Base-by-base conservation (phyloP, 2,888 invertebrate species). In the Diaprepes abbreviatus region DNA sequence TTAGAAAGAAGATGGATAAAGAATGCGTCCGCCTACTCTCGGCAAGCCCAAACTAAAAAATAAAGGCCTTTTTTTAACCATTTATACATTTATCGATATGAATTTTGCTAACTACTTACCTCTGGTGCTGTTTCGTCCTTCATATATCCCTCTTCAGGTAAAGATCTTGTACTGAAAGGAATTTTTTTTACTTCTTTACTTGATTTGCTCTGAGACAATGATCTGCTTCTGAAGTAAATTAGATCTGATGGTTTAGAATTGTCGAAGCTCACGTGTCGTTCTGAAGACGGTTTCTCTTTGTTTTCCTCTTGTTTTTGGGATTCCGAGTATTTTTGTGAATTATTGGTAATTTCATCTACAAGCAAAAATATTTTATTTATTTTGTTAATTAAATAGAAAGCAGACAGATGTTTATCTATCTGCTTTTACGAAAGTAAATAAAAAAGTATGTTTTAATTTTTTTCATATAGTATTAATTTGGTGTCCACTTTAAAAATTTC, bases 201-300 rank as follows among this genome's bases (percentile, higher is more conserved):
- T 0, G 63, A 16, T 43, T 63, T 72, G 38, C 66, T 64, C 19
- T 69, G 55, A 3, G 73, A 65, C 31, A 73, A 60, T 6, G 73
- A 73, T 14, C 65, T 62, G 40, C 66, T 70, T 38, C 68, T 40
- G 19, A 68, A 65, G 12, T 63, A 58, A 12, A 63, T 19, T 45
- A 71, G 33, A 48, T 73, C 70, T 10, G 67, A 36, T 3, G 62
- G 19, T 28, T 55, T 60, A 5, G 72, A 38, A 54, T 72, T 78
- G 16, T 81, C 80, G 57, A 80, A 80, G 65, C 80, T 80, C 10
- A 80, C 80, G 14, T 78, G 78, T 48, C 80, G 76, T 60, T 79
- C 79, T 0, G 70, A 9, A 21, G 70, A 9, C 17, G 28, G 16
- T 60, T 64, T 73, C 36, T 70, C 67, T 21, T 54, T 24, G 5